Evolutionary conservation across 2,113 vertebrate species (phyloP).

Genomic region (Numida meleagris): DNA sequence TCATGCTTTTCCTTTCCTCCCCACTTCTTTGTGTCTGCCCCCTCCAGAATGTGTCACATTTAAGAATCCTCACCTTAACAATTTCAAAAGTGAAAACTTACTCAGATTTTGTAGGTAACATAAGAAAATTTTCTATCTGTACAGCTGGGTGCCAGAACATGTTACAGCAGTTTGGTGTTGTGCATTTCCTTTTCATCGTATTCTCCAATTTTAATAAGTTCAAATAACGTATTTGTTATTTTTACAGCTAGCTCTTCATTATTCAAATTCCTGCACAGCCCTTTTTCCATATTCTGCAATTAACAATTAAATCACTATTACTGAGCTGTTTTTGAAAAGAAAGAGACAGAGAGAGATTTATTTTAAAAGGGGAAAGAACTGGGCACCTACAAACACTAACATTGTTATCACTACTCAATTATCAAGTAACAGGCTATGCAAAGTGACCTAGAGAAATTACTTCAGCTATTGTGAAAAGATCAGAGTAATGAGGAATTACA

Average conservation of each 20-base stretch:
- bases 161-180: background rate
- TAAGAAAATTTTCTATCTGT: background rate
- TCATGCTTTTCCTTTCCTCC: background rate
- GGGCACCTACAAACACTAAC: constrained; percentile 12
- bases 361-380: background rate
- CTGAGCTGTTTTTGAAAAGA: background rate
- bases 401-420: constrained; percentile 5
- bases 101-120: background rate
- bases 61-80: background rate
- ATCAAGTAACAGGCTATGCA: constrained; percentile 40
- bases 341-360: background rate
- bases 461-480: constrained; percentile 16
- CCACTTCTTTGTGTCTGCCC: accelerated
- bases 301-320: background rate
- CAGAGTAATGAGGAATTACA: constrained; percentile 20
- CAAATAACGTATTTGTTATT: background rate
- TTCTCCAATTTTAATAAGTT: background rate
- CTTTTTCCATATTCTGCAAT: background rate
- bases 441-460: constrained; percentile 48
- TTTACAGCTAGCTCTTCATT: background rate
- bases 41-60: background rate
- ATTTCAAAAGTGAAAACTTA: background rate
- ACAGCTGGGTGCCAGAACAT: background rate
- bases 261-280: background rate
- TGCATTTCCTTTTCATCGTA: background rate